Evolutionary conservation across 1,140 invertebrate species (phyloP), one percentile per base, ranked within the genome.

Genomic region (Drosophila ercepeae): DNA sequence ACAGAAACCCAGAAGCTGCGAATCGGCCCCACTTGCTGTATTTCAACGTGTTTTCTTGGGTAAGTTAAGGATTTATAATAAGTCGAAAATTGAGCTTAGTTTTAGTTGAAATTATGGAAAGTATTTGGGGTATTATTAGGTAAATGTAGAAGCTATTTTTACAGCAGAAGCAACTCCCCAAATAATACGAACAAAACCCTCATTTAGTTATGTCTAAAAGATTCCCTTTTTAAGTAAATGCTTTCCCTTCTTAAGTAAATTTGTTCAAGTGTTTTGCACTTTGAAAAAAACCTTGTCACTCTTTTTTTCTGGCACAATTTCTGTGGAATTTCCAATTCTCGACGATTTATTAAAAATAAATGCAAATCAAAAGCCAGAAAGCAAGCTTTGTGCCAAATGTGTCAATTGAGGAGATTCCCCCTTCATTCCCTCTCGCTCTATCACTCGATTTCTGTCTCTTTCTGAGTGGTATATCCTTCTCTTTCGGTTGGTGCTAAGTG

Each of bases 311-410:
- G 41, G 60, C 60, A 61, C 44, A 16, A 16, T 6, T 21, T 39
- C 29, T 16, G n/a, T 36, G 49, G 29, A 19, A 21, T 42, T 19
- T 9, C 55, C 7, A 21, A 27, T 64, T 19, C 29, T 14, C 1
- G 25, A 4, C 42, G 18, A 49, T 61, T 64, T 64, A 64, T 61
- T 64, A 67, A 67, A 67, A 67, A 36, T 64, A 67, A 52, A 67
- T 67, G 63, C 59, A 67, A 67, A 67, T 65, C 19, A 51, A 45
- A 42, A 48, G 49, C 41, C 39, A 53, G 41, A 52, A 46, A 44
- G 2, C 34, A 14, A 53, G 29, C 27, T 42, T 42, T 68, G 65
- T 78, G 78, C 78, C 78, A 81, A 82, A 69, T 81, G 78, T 77
- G 78, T 81, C 77, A 79, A 72, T 79, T 64, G 60, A 6, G 18